phyloP scores from a whole-genome alignment of 2,113 vertebrate genomes.

The Zosterops lateralis region DNA sequence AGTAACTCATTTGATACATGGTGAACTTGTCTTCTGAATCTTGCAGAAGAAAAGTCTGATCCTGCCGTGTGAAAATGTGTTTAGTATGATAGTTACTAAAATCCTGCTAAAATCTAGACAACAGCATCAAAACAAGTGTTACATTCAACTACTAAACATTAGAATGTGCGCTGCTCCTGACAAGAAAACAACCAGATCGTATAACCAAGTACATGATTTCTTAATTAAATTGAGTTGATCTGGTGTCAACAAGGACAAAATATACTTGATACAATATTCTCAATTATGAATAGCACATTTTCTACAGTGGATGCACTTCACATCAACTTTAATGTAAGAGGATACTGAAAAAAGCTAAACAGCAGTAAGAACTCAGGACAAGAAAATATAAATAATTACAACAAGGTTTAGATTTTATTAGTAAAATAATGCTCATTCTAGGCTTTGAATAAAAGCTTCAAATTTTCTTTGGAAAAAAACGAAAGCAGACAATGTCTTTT shows the following conservation, averaged over 20 bases:
- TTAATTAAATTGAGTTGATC: conserved; percentile 48
- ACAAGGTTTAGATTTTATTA: background rate
- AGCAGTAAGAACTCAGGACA: background rate
- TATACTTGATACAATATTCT: conserved; percentile 21
- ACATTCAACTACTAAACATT: conserved; percentile 15
- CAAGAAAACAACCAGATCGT: conserved; percentile 47
- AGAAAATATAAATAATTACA: conserved; percentile 36
- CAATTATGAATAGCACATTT: conserved; percentile 49
- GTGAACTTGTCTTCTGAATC: background rate
- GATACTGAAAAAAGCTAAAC: background rate
- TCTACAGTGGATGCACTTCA: conserved; percentile 10
- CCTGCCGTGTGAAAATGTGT: background rate
- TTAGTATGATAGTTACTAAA: background rate
- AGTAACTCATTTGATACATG: background rate
- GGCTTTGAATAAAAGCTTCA: background rate
- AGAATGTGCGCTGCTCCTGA: background rate
- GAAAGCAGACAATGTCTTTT: background rate
- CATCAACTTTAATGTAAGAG: background rate
- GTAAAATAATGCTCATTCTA: background rate
- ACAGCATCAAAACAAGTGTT: conserved; percentile 8
- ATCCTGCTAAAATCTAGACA: background rate
- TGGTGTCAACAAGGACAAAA: conserved; percentile 43
- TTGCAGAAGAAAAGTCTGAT: background rate
- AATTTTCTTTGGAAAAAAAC: background rate
- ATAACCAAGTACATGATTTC: conserved; percentile 41